Evolutionary conservation across 2,113 vertebrate genomes (phyloP).

Genomic region (Embiotoca jacksoni): DNA sequence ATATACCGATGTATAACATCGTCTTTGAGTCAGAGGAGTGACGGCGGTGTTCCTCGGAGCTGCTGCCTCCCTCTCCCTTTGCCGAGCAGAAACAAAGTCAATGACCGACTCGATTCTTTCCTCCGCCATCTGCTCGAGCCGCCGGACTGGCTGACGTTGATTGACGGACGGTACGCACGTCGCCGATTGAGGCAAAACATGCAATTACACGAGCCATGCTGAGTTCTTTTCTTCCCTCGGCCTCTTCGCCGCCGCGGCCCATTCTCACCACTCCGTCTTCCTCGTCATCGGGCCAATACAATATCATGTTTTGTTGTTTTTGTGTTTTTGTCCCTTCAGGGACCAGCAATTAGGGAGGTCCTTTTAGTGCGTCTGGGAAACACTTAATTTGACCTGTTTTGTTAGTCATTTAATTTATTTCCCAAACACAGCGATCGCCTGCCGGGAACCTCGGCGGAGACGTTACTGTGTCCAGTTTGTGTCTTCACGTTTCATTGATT

Average conservation of each 20-base stretch:
- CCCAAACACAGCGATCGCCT: conserved; percentile 81
- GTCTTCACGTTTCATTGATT: conserved; percentile 63
- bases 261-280: conserved; percentile 22
- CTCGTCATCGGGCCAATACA: conserved; percentile 51
- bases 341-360: conserved; percentile 77
- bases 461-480: conserved; percentile 31
- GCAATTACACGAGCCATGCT: conserved; percentile 66
- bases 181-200: conserved; percentile 58
- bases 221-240: conserved; percentile 51
- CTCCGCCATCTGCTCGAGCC: conserved; percentile 29
- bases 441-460: conserved; percentile 63
- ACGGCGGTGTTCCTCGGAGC: not conserved
- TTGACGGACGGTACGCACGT: conserved; percentile 62
- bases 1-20: conserved; percentile 7
- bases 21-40: conserved; percentile 22
- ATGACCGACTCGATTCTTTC: conserved; percentile 41
- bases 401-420: conserved; percentile 83
- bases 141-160: conserved; percentile 50
- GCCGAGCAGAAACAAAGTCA: conserved; percentile 50
- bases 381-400: conserved; percentile 84
- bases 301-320: conserved; percentile 70
- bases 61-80: conserved; percentile 30
- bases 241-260: not conserved
- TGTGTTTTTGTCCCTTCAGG: conserved; percentile 61
- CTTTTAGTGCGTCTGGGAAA: conserved; percentile 71